A percentile compares a stretch with the other conserved stretches of the same genome.
Evolutionary conservation across 2,888 invertebrate species (phyloP).

Genomic region (Hypolimnas misippus): DNA sequence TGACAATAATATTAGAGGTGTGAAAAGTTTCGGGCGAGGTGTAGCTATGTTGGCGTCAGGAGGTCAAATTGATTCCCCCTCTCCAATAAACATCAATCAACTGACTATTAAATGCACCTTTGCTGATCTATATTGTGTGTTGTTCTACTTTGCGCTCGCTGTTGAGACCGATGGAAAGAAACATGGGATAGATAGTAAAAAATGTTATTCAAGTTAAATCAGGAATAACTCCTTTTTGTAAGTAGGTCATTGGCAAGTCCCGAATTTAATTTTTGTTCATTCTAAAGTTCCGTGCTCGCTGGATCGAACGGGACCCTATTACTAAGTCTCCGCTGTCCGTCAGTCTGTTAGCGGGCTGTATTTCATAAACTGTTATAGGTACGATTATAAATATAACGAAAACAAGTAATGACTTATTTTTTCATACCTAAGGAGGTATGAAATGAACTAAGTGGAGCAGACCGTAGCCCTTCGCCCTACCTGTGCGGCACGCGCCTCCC

Average conservation of each 20-base stretch:
- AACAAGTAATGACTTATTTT: too few relatives aligned
- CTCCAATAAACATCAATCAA: conserved; percentile 73
- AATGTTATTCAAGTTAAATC: neutral
- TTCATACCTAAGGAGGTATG: too few relatives aligned
- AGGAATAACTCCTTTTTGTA: too few relatives aligned
- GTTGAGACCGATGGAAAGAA: neutral
- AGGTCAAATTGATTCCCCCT: conserved; percentile 46
- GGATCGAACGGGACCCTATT: too few relatives aligned
- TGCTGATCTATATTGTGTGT: conserved; percentile 54
- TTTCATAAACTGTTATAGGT: too few relatives aligned
- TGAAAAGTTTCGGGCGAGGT: neutral
- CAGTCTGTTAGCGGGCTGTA: too few relatives aligned
- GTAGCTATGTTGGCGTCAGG: conserved; percentile 24
- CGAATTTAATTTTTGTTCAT: too few relatives aligned
- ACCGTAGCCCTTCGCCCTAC: conserved; percentile 32
- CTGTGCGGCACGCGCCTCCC: conserved; percentile 44
- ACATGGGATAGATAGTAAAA: neutral
- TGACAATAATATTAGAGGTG: conserved; percentile 10
- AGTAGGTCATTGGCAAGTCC: too few relatives aligned
- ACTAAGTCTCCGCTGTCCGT: too few relatives aligned
- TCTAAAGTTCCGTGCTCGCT: too few relatives aligned
- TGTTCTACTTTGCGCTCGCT: conserved; percentile 48
- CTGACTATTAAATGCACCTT: conserved; percentile 72
- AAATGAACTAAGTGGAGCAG: conserved; percentile 2
- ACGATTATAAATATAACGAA: too few relatives aligned